phyloP scores from a whole-genome alignment of 1,140 invertebrate species.

The Drosophila pandora region DNA sequence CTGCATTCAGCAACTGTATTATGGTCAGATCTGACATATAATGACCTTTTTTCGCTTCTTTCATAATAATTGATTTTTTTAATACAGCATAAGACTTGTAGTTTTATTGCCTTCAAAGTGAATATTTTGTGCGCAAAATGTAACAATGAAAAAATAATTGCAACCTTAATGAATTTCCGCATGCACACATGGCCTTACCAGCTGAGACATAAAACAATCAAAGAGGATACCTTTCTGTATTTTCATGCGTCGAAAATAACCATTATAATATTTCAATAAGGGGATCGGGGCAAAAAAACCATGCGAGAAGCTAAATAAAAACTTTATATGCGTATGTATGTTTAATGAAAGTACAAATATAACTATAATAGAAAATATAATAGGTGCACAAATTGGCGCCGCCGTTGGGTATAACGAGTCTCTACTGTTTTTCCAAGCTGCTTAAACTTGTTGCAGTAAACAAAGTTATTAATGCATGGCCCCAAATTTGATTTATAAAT shows the following conservation, averaged over 20 bases:
- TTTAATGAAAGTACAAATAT: neutral
- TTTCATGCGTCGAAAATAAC: conserved; percentile 20
- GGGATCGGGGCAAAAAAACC: neutral
- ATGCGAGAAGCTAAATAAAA: neutral
- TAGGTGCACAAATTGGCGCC: neutral
- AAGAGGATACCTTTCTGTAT: neutral
- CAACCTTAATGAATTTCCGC: conserved; percentile 29
- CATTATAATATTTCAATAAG: neutral
- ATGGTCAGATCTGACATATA: conserved; percentile 23
- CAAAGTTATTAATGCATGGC: conserved; percentile 51
- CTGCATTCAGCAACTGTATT: conserved; percentile 35
- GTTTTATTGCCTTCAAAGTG: conserved; percentile 12
- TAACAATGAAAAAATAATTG: conserved; percentile 28
- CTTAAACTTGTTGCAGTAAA: conserved; percentile 48
- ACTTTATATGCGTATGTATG: neutral
- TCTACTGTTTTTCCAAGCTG: neutral
- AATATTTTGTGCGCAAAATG: conserved; percentile 15
- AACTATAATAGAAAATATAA: neutral
- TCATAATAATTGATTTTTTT: conserved; percentile 27
- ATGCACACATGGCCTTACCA: conserved; percentile 4
- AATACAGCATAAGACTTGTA: conserved; percentile 31
- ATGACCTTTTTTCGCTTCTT: conserved; percentile 26
- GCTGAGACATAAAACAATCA: conserved; percentile 10
- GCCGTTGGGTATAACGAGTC: neutral
- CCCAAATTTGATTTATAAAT: conserved; percentile 61